Percentiles rank a stretch among this genome's conserved stretches.
These are phyloP conservation scores for Marmota flaviventris DNA, from an alignment of 2,113 vertebrate genomes.

Conservation along the genomic window DNA sequence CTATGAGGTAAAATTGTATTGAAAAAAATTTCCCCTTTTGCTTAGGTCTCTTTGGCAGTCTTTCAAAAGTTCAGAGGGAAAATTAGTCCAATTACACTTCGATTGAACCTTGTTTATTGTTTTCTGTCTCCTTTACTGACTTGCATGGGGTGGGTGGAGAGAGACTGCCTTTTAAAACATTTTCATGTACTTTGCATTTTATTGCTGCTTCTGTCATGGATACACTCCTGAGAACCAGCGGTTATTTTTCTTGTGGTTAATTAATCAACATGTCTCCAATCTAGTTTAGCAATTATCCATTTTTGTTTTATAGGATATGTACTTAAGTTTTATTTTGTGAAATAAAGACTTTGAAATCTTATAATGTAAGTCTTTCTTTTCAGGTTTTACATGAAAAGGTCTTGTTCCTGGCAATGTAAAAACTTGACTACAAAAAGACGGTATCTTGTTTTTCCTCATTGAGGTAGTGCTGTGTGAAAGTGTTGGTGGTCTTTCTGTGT, in stretches of 20 bases:
- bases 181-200: conserved; percentile 53
- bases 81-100: conserved; percentile 73
- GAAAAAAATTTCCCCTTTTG: neutral
- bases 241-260: conserved; percentile 46
- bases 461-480: neutral
- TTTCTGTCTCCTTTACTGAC: conserved; percentile 40
- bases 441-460: neutral
- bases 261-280: conserved; percentile 32
- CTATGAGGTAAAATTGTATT: conserved; percentile 42
- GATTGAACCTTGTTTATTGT: conserved; percentile 63
- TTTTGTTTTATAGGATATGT: conserved; percentile 29
- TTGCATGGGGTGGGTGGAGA: conserved; percentile 27
- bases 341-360: conserved; percentile 50
- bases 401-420: conserved; percentile 10
- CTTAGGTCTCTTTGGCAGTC: conserved; percentile 73
- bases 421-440: neutral
- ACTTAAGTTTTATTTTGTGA: conserved; percentile 34
- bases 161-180: conserved; percentile 47
- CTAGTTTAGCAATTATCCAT: neutral
- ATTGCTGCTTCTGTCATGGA: conserved; percentile 33
- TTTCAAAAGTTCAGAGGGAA: conserved; percentile 75
- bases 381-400: conserved; percentile 11
- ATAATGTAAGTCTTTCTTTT: neutral
- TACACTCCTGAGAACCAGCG: neutral
- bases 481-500: conserved; percentile 4